These are phyloP conservation scores for Thermophis baileyi DNA, from an alignment of 2,113 vertebrate genomes.

Conservation along the genomic window DNA sequence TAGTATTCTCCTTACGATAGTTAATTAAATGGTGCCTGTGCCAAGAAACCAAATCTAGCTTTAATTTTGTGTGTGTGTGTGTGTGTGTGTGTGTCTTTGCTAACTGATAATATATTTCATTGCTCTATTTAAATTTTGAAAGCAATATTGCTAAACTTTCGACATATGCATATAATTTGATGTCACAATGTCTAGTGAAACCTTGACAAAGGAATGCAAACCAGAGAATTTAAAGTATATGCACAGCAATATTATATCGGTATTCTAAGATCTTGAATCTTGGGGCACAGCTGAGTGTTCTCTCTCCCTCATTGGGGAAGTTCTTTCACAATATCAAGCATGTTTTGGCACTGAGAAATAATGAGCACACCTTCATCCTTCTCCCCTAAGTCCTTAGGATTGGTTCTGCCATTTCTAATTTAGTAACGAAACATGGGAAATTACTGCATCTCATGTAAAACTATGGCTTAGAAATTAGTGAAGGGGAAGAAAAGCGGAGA, in stretches of 20 bases:
- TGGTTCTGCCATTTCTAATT: background rate
- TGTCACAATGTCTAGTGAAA: background rate
- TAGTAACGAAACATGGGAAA: background rate
- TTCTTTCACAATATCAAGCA: background rate
- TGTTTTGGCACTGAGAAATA: background rate
- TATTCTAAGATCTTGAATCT: background rate
- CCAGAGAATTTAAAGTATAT: background rate
- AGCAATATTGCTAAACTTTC: background rate
- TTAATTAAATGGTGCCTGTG: slow-evolving; percentile 1
- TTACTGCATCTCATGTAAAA: background rate
- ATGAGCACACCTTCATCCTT: background rate
- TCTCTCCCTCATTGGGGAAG: background rate
- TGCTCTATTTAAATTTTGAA: background rate
- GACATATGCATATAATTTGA: background rate
- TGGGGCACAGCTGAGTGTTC: background rate
- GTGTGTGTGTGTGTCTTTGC: background rate
- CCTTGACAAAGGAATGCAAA: background rate
- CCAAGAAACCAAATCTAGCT: background rate
- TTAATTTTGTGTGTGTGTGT: background rate
- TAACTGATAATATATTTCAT: background rate
- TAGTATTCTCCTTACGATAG: background rate
- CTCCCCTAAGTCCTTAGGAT: background rate
- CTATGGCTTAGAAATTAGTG: background rate
- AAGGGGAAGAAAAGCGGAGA: background rate
- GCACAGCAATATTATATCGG: background rate